Base-by-base conservation (phyloP, 1,140 invertebrate species). In the Panagrolaimus sp. region DNA sequence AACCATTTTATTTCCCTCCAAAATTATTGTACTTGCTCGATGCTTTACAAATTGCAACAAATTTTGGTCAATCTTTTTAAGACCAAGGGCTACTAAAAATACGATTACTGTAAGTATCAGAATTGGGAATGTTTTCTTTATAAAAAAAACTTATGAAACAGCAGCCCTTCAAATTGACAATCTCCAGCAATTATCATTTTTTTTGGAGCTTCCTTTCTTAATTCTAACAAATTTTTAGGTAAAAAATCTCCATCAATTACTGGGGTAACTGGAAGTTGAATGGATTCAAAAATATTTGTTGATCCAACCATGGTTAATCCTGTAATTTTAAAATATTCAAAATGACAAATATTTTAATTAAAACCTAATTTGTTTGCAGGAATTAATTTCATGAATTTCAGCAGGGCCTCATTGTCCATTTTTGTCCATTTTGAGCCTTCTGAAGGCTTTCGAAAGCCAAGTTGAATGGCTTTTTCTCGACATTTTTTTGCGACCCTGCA, bases 111-210 rank as follows among this genome's bases (percentile, higher is more conserved):
- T n/a, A n/a, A n/a, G n/a, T n/a, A n/a, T n/a, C n/a, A n/a, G n/a
- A n/a, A n/a, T n/a, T n/a, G n/a, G n/a, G n/a, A n/a, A n/a, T n/a
- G n/a, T n/a, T n/a, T n/a, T n/a, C n/a, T n/a, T n/a, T 43, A 6
- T 44, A 21, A 15, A 63, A 47, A 44, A 32, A 15, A 55, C 73
- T 77, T 68, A 74, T 75, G 43, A 58, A 80, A 79, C 15, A 80
- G 55, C 10, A 80, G 63, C 14, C 78, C 78, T 68, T 80, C 78
- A 38, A 68, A 72, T 52, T 79, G 38, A 58, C 21, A 58, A 14
- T 75, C 47, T 12, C 78, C 78, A 44, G 45, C 44, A 44, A 80
- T 74, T n/a, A 71, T 65, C 14, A 43, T 64, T 47, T 75, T 82
- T 44, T 43, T 48, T 9, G 74, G 74, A 9, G 72, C 66, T 68